Conservation (phyloP, 1,140 invertebrate genomes). For the Marisa cornuarietis region DNA sequence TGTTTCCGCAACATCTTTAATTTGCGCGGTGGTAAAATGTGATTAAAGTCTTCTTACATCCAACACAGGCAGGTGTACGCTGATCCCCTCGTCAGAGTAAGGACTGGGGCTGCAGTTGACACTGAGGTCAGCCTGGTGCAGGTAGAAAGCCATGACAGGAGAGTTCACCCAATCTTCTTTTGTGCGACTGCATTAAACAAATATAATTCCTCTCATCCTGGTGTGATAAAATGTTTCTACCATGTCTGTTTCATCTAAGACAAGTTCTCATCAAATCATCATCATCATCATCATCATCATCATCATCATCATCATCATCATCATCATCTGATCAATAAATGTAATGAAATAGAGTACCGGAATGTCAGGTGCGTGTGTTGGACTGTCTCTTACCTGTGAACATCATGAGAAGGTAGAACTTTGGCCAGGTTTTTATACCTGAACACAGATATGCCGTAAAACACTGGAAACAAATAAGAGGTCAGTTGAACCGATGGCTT, state of each 20-base stretch:
- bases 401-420: constrained; percentile 54
- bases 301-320: too few relatives aligned
- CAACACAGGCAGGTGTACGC: constrained; percentile 49
- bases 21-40: background rate
- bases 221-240: background rate
- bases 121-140: constrained; percentile 40
- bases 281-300: too few relatives aligned
- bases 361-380: background rate
- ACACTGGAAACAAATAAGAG: constrained; percentile 41
- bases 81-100: constrained; percentile 33
- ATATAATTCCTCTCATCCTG: background rate
- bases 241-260: background rate
- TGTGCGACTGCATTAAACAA: constrained; percentile 30
- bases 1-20: too few relatives aligned
- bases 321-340: too few relatives aligned
- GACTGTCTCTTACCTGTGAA: constrained; percentile 38
- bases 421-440: constrained; percentile 42
- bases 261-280: too few relatives aligned
- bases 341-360: too few relatives aligned
- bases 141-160: constrained; percentile 54
- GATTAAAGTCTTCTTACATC: constrained; percentile 50
- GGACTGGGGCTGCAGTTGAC: constrained; percentile 44
- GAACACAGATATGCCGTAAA: constrained; percentile 50
- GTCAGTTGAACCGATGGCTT: background rate
- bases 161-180: constrained; percentile 61